Percentiles rank a stretch among this genome's conserved stretches.
Conservation (phyloP, 2,888 invertebrate species). For the Hemithea aestivaria region DNA sequence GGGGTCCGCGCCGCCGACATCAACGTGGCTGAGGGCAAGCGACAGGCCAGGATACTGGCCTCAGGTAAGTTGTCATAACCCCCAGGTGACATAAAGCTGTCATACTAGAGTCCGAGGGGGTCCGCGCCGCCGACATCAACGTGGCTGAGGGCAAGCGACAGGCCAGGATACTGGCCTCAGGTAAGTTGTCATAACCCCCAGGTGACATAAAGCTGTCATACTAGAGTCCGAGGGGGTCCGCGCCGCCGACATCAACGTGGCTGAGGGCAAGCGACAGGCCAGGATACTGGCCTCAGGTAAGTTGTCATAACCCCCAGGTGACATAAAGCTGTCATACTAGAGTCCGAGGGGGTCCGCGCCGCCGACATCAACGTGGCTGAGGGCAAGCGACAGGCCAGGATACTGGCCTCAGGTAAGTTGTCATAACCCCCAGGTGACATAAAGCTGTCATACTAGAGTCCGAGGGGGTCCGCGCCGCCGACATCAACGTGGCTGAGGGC, state of each 20-base stretch:
- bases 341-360: slow-evolving; percentile 95
- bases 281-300: slow-evolving; percentile 93
- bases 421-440: not conserved
- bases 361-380: slow-evolving; percentile 99
- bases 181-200: slow-evolving; percentile 51
- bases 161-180: slow-evolving; percentile 93
- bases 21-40: slow-evolving; percentile 98
- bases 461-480: slow-evolving; percentile 93
- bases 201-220: slow-evolving; percentile 84
- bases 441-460: slow-evolving; percentile 98
- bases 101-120: slow-evolving; percentile 97
- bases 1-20: slow-evolving; percentile 95
- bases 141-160: slow-evolving; percentile 97
- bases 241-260: slow-evolving; percentile 97
- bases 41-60: slow-evolving; percentile 92
- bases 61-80: slow-evolving; percentile 80
- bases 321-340: slow-evolving; percentile 97
- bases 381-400: slow-evolving; percentile 94
- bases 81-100: slow-evolving; percentile 79
- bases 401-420: slow-evolving; percentile 89
- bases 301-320: not conserved
- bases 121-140: slow-evolving; percentile 95
- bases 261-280: slow-evolving; percentile 95
- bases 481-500: slow-evolving; percentile 99
- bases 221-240: slow-evolving; percentile 97